phyloP scores from a whole-genome alignment of 2,888 invertebrate genomes.

The Chloroclysta siterata region DNA sequence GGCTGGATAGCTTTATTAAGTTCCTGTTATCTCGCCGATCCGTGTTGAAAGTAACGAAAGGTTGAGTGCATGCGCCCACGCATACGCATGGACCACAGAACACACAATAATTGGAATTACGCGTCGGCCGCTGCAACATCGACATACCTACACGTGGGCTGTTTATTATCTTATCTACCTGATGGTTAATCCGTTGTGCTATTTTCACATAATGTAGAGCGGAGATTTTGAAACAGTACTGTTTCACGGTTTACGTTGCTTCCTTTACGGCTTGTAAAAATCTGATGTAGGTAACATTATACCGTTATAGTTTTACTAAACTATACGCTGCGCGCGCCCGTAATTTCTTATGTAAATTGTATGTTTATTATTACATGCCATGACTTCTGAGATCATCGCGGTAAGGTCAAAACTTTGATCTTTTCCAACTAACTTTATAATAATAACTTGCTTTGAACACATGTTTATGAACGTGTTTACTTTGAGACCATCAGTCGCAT shows the following conservation, averaged over 20 bases:
- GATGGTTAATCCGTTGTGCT: conserved; percentile 67
- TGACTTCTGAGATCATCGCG: conserved; percentile 45
- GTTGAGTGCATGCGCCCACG: conserved; percentile 72
- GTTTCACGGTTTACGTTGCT: conserved; percentile 43
- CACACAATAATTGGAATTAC: conserved; percentile 8
- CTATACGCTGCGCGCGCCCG: conserved; percentile 21
- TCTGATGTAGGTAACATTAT: conserved; percentile 19
- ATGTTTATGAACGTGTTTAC: conserved; percentile 32
- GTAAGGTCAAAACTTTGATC: conserved; percentile 43
- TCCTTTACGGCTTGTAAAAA: conserved; percentile 31
- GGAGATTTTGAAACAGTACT: conserved; percentile 61
- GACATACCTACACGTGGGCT: conserved; percentile 59
- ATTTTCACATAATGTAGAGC: conserved; percentile 68
- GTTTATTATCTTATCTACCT: conserved; percentile 77
- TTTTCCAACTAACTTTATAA: conserved; percentile 31
- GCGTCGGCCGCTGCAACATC: conserved; percentile 34
- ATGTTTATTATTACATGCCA: conserved; percentile 39
- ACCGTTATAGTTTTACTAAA: conserved; percentile 17
- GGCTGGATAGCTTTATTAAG: conserved; percentile 68
- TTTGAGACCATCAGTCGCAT: conserved; percentile 33
- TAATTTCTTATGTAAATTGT: conserved; percentile 44
- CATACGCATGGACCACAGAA: conserved; percentile 52
- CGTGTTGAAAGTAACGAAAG: conserved; percentile 73
- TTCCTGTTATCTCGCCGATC: conserved; percentile 62
- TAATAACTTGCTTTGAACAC: conserved; percentile 32